Evolutionary conservation across 2,113 vertebrate genomes (phyloP).

Genomic region (Lophochroa leadbeateri): DNA sequence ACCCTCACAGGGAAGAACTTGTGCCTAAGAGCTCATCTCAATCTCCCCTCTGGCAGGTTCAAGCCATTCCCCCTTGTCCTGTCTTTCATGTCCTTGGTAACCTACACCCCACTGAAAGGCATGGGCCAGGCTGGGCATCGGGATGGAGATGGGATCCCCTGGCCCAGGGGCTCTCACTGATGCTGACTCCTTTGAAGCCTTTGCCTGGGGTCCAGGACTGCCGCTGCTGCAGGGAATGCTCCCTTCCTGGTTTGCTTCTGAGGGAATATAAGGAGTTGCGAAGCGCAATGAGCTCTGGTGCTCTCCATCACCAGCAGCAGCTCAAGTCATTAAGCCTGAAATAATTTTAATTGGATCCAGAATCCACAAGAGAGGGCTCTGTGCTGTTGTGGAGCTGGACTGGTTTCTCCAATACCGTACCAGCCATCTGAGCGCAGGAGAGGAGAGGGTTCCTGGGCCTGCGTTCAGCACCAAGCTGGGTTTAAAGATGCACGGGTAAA

Average conservation of each 20-base stretch:
- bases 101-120: background rate
- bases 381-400: background rate
- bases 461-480: background rate
- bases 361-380: background rate
- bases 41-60: background rate
- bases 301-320: background rate
- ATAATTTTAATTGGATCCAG: constrained; percentile 32
- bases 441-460: background rate
- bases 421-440: accelerated
- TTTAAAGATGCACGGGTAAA: accelerated
- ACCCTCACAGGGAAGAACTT: background rate
- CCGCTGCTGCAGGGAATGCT: accelerated
- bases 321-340: constrained; percentile 13
- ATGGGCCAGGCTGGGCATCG: background rate
- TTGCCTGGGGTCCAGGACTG: background rate
- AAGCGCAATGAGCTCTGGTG: background rate
- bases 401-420: background rate
- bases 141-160: background rate
- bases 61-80: background rate
- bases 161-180: accelerated
- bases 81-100: background rate
- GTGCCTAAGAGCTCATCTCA: background rate
- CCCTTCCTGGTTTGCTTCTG: background rate
- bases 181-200: accelerated
- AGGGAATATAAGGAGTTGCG: background rate